Evolutionary conservation across 2,113 vertebrate genomes (phyloP), one percentile per base, ranked within the genome.

Genomic region (Pimephales promelas): DNA sequence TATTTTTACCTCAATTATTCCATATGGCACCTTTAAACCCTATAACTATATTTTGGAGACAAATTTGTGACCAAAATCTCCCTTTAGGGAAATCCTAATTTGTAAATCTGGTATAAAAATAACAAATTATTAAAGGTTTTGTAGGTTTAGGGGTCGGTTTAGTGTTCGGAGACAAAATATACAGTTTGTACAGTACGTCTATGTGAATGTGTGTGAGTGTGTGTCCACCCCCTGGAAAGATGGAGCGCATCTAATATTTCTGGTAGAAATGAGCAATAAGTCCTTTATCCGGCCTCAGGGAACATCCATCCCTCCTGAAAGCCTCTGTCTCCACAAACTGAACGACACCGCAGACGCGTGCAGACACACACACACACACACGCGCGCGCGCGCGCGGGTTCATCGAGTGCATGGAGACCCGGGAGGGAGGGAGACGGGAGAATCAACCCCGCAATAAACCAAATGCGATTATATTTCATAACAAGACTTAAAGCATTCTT

Each of bases 371-470:
- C 45, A 4, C 45, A 4, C 45, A 47, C 45, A 28, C 56, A 34
- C 61, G 57, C 2, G n/a, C n/a, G n/a, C n/a, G n/a, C n/a, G n/a
- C n/a, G n/a, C 75, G 1, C 1, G 2, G 66, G 83, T 87, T 87
- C 83, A 87, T 3, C n/a, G 86, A 80, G 86, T 87, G 82, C 86
- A 87, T 49, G 9, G 64, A 71, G 52, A 72, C 66, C 47, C 14
- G 40, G 40, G 4, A 10, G 40, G 28, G 56, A 10, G 36, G 8
- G 49, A 2, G 57, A 20, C 13, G 7, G 62, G 62, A 66, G 64
- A 31, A n/a, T 18, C 36, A 74, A 66, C 5, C 36, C 72, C 24
- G 43, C 56, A 74, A 31, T 75, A 20, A 40, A 62, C 20, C 56
- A 62, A 45, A 62, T 45, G 40, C 1, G 24, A 36, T 31, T 57